Evolutionary conservation across 2,888 invertebrate genomes (phyloP).

Genomic region (Lycocerus yunnanus): DNA sequence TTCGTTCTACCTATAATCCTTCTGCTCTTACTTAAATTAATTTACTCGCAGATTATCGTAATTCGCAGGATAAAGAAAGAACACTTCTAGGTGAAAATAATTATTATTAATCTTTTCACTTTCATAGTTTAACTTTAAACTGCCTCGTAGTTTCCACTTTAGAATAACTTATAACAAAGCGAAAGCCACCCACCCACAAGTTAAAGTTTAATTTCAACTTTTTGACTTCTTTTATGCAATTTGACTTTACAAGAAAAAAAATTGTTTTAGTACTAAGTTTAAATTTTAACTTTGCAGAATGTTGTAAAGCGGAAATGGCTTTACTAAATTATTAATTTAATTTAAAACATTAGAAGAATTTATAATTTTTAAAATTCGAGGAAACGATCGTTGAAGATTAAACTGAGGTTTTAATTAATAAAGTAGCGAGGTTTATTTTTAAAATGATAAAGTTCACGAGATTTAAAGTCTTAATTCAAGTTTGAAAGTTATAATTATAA

Average conservation of each 20-base stretch:
- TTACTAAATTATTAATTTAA: not conserved
- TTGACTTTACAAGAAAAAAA: not conserved
- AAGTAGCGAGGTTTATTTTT: not conserved
- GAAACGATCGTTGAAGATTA: not conserved
- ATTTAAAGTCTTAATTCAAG: not conserved
- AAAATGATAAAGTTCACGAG: not conserved
- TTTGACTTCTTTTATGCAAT: not conserved
- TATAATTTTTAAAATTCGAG: not conserved
- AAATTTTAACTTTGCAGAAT: not conserved
- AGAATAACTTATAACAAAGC: not conserved
- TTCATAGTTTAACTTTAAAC: not conserved
- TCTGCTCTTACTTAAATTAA: too few relatives aligned
- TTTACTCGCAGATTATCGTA: too few relatives aligned
- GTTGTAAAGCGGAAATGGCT: not conserved
- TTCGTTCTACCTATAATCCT: too few relatives aligned
- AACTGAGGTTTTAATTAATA: not conserved
- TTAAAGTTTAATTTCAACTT: not conserved
- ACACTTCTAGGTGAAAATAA: not conserved
- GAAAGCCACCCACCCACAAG: not conserved
- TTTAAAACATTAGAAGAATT: not conserved
- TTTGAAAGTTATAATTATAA: not conserved
- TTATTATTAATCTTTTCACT: not conserved
- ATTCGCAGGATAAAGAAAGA: not conserved
- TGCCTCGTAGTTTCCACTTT: not conserved
- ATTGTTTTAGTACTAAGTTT: not conserved